A percentile compares a stretch with the other conserved stretches of the same genome.
Conservation (phyloP, 1,140 invertebrate genomes). For the Acyrthosiphon pisum region DNA sequence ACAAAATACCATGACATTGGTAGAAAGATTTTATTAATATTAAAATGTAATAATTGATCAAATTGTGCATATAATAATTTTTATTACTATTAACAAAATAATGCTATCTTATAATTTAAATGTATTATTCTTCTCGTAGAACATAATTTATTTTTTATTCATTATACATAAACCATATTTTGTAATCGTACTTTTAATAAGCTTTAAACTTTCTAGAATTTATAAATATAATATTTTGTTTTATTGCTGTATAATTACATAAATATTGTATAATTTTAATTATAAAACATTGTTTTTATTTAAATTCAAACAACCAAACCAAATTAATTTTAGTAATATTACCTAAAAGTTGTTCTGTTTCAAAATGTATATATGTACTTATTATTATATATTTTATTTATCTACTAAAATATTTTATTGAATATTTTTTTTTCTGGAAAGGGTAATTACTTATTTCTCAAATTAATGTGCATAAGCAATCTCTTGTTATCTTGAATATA, state of each 20-base stretch:
- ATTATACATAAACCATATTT: neutral
- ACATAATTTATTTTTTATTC: neutral
- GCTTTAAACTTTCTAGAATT: neutral
- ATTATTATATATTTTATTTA: conserved; percentile 19
- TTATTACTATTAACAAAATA: neutral
- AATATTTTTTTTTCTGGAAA: neutral
- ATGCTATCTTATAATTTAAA: neutral
- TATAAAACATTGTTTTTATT: conserved; percentile 14
- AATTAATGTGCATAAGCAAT: neutral
- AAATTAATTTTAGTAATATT: conserved; percentile 5
- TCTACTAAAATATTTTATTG: conserved; percentile 28
- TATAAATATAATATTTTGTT: neutral
- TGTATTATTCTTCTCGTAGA: neutral
- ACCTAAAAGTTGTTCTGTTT: neutral
- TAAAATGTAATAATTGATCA: conserved; percentile 38
- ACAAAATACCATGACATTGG: neutral
- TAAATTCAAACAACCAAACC: conserved; percentile 36
- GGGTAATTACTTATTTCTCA: neutral
- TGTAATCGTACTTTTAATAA: neutral
- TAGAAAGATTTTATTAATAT: neutral
- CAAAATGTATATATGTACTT: conserved; percentile 15
- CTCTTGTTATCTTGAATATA: neutral
- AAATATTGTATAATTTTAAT: neutral
- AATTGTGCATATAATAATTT: neutral
- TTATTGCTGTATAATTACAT: neutral